Conservation (phyloP, 2,888 invertebrate species). For the Trissolcus brochymenae region DNA sequence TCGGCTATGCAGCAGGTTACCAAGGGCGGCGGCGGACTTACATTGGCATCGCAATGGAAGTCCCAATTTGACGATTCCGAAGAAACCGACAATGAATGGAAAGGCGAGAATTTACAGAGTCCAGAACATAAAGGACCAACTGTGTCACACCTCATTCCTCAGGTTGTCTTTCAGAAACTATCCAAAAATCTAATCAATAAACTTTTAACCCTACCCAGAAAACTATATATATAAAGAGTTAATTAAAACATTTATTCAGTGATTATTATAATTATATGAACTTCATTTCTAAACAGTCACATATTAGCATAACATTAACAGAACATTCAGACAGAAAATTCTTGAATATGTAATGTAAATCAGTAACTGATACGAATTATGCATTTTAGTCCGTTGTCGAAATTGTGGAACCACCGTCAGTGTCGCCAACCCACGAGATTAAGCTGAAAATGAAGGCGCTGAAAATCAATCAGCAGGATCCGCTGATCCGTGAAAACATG, state of each 20-base stretch:
- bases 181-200: too few species aligned
- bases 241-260: too few species aligned
- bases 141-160: constrained; percentile 66
- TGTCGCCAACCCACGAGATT: constrained; percentile 62
- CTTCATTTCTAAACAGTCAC: too few species aligned
- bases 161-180: constrained; percentile 62
- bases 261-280: too few species aligned
- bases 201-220: too few species aligned
- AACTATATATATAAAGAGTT: too few species aligned
- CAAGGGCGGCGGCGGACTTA: constrained; percentile 88
- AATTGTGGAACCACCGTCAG: constrained; percentile 56
- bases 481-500: constrained; percentile 78
- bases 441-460: constrained; percentile 63
- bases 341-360: neutral
- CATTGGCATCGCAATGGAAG: constrained; percentile 95
- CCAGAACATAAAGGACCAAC: constrained; percentile 76
- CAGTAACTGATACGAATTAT: neutral
- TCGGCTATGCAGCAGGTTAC: constrained; percentile 93
- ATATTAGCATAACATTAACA: too few species aligned
- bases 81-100: constrained; percentile 96
- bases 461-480: constrained; percentile 62
- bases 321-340: neutral
- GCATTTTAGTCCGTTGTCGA: constrained; percentile 35
- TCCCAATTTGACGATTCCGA: constrained; percentile 97
- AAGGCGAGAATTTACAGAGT: constrained; percentile 82